Evolutionary conservation across 2,113 vertebrate genomes (phyloP).

Genomic region (Eonycteris spelaea): DNA sequence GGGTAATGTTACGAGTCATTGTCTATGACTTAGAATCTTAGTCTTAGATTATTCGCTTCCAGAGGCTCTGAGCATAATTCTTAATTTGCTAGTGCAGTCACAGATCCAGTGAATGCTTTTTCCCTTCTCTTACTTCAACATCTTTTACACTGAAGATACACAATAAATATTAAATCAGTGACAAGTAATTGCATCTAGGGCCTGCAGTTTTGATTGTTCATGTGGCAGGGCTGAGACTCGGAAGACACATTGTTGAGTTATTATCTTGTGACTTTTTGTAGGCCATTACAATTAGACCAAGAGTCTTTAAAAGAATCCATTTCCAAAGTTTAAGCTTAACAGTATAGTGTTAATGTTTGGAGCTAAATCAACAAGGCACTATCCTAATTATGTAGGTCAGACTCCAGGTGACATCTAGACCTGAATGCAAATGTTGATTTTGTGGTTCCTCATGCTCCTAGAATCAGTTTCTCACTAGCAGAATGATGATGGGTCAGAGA

Average conservation of each 20-base stretch:
- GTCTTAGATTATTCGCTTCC: neutral
- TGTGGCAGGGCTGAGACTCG: neutral
- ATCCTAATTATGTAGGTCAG: neutral
- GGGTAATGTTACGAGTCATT: neutral
- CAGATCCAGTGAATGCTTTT: neutral
- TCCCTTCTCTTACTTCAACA: neutral
- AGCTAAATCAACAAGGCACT: neutral
- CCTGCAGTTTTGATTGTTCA: neutral
- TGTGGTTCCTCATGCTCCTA: neutral
- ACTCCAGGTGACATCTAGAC: neutral
- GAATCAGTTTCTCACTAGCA: neutral
- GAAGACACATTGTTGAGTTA: neutral
- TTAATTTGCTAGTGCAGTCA: neutral
- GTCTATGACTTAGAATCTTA: neutral
- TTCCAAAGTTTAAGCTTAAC: neutral
- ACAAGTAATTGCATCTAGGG: neutral
- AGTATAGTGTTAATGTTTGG: neutral
- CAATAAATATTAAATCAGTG: neutral
- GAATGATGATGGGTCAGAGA: neutral
- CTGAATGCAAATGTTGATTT: neutral
- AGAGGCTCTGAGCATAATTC: neutral
- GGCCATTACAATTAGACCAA: neutral
- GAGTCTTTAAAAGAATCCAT: neutral
- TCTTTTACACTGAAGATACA: neutral
- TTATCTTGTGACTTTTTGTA: neutral